Base-by-base conservation (phyloP, 2,888 invertebrate genomes). In the Amblyteles armatorius region DNA sequence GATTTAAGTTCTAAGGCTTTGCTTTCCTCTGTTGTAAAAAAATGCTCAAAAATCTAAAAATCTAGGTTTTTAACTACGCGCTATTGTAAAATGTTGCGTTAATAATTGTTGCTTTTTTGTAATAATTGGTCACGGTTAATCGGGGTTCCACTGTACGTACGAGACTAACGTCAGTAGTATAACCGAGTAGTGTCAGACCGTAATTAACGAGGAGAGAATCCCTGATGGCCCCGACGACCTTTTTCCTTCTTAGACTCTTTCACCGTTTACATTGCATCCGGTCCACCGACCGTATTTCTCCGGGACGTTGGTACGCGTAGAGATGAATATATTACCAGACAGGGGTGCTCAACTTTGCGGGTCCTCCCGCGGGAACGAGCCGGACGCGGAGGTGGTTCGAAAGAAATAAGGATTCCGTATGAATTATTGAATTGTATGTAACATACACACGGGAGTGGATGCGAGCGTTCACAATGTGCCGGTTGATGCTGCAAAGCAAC, bases 171-270 rank as follows among this genome's bases (percentile, higher is more conserved):
- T 1, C 67, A 69, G 71, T 19, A 57, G 60, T 57, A 69, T 44
- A 44, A 13, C 13, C 4, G 11, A 13, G 22, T 57, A 60, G 57
- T n/a, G 52, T 36, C 55, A 52, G 29, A 36, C 69, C 68, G 63
- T 81, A 82, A 82, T 82, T 67, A 83, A 79, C 79, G 68, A 67
- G 65, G 44, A 83, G 79, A 79, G 40, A 52, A 69, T 79, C 68
- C 22, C 68, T 79, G 69, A 74, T 60, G 44, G 50, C 44, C 79
- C 60, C 63, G 50, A 16, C 40, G 67, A 74, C 19, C 48, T 73
- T 69, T 79, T 52, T 79, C 29, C 50, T 48, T 76, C 40, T 44
- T 85, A 36, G 44, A 40, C 50, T 72, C 52, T 50, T 72, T 65
- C 65, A 6, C 71, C 40, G 60, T 73, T 22, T 19, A 73, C 26